phyloP scores from a whole-genome alignment of 2,113 vertebrate genomes.

The Cairina moschata region DNA sequence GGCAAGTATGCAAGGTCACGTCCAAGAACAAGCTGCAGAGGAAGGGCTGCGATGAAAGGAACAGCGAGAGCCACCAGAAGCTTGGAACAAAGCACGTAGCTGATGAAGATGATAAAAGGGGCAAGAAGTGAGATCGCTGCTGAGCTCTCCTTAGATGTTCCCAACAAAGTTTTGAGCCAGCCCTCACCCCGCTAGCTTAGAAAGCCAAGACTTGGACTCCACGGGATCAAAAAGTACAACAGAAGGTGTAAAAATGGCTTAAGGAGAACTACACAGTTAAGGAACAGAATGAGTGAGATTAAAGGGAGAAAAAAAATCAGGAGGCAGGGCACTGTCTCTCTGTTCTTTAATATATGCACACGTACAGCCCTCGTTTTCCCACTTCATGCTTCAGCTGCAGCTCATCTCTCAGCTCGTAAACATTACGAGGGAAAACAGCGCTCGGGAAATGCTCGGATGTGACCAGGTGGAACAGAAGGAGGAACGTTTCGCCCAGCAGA shows the following conservation, averaged over 20 bases:
- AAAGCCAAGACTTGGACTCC: not conserved
- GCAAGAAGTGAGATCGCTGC: not conserved
- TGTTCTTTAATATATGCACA: rapidly evolving
- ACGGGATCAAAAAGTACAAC: not conserved
- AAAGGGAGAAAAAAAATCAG: not conserved
- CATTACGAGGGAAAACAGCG: not conserved
- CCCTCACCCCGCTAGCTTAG: not conserved
- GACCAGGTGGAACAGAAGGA: not conserved
- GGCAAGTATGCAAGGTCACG: not conserved
- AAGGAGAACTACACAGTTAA: not conserved
- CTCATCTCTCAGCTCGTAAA: not conserved
- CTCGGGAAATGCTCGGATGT: not conserved
- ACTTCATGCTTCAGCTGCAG: not conserved
- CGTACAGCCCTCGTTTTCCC: not conserved
- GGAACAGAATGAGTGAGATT: not conserved
- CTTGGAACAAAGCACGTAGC: not conserved
- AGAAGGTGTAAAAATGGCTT: not conserved
- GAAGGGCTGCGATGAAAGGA: not conserved
- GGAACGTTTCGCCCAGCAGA: not conserved
- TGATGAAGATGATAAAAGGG: not conserved
- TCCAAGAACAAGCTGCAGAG: not conserved
- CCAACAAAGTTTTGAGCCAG: not conserved
- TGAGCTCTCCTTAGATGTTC: not conserved
- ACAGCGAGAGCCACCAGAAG: not conserved
- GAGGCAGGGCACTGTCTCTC: not conserved